Conservation (phyloP, 2,797 vertebrate genomes). For the Poecilia picta region DNA sequence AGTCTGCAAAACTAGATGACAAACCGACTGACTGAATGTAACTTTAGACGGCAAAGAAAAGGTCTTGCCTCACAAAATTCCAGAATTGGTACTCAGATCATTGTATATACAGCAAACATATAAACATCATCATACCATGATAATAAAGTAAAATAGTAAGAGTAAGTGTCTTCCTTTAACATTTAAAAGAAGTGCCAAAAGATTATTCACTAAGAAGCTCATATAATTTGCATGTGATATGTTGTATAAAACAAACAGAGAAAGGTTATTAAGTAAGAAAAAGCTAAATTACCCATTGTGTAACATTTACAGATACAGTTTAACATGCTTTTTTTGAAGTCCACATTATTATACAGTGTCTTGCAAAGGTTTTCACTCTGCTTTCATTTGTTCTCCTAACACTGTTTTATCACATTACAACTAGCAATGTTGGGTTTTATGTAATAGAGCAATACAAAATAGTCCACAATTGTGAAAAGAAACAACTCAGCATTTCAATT, state of each 20-base stretch:
- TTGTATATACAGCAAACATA: slow-evolving; percentile 16
- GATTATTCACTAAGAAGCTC: slow-evolving; percentile 42
- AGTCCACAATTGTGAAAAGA: neutral
- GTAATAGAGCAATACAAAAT: neutral
- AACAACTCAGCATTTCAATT: neutral
- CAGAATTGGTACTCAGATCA: slow-evolving; percentile 59
- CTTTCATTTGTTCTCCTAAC: neutral
- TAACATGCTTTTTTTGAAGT: slow-evolving; percentile 38
- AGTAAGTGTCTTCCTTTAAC: slow-evolving; percentile 67
- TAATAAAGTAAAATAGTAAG: slow-evolving; percentile 25
- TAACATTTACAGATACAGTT: slow-evolving; percentile 41
- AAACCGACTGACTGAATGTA: slow-evolving; percentile 88
- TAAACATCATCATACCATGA: slow-evolving; percentile 41
- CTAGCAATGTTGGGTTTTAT: neutral
- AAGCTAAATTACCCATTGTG: slow-evolving; percentile 47
- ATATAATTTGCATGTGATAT: slow-evolving; percentile 28
- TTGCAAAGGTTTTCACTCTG: neutral
- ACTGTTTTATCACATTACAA: neutral
- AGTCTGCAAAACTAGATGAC: slow-evolving; percentile 71
- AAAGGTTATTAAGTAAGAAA: slow-evolving; percentile 22
- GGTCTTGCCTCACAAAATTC: slow-evolving; percentile 64
- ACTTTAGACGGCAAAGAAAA: slow-evolving; percentile 66
- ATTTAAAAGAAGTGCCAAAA: slow-evolving; percentile 70
- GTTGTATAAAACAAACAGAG: slow-evolving; percentile 18
- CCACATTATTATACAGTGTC: slow-evolving; percentile 35